Base-by-base conservation (phyloP, 2,888 invertebrate genomes). In the Ypsolopha sequella region DNA sequence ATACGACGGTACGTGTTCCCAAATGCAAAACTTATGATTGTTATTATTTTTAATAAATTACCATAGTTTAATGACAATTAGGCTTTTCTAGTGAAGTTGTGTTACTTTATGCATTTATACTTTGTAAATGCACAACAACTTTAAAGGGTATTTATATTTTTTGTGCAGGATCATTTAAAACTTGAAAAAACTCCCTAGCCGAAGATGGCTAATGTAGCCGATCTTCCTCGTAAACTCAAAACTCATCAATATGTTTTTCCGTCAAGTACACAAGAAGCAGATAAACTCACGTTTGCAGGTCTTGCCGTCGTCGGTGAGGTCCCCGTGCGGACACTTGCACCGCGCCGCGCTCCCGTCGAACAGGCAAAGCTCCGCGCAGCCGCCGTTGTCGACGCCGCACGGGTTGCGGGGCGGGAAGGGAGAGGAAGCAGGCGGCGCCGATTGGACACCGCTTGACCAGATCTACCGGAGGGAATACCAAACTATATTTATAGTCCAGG, bases 301-400 rank as follows among this genome's bases (percentile, higher is more conserved):
- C 58, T 87, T 88, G 0, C 89, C 89, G 79, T 95, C 91, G 2
- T 78, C 59, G 6, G 89, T 89, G 4, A 95, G 87, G 59, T 89
- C 89, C 4, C 95, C 95, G 80, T 95, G 95, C 41, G 95, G 92
- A 68, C 97, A 97, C 39, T 91, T 92, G 77, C 95, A 96, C 54
- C 91, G 88, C 36, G 90, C 88, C 58, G 78, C 81, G 7, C 84
- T 88, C 9, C 93, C 94, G 67, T 91, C 90, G 69, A 80, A 92
- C 52, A 96, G 87, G 68, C 96, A 96, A 55, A 97, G 84, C 65
- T 94, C 93, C 60, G 89, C 89, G 78, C 95, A 96, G 35, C 91
- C 92, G 54, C 51, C 56, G 48, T 54, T 54, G 51, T 82, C 7
- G 62, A 55, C 63, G 8, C 84, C 84, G 72, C 93, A 95, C 0